Evolutionary conservation across 1,140 invertebrate genomes (phyloP), one percentile per base, ranked within the genome.

Genomic region (Harpegnathos saltator): DNA sequence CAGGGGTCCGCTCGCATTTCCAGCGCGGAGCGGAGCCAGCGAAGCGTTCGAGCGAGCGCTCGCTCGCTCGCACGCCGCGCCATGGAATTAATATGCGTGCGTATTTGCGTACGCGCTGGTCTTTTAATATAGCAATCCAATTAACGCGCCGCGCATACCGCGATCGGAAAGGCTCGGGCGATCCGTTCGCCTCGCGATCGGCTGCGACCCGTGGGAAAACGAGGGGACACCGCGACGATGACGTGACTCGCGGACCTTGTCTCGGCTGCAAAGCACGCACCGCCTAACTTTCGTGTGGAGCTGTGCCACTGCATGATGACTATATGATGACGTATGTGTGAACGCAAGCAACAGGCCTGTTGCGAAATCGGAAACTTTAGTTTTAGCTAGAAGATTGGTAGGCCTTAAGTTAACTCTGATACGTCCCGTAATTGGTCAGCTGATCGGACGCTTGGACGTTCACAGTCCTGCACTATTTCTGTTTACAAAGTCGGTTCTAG

Each of bases 1-100:
- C 87, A 89, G 86, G 87, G 87, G 87, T 85, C 75, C 86, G 86
- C 72, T 89, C 86, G 83, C 86, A 66, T 89, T 89, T 89, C 87
- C 65, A 71, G 58, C 26, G 9, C 72, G 54, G 78, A 77, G 85
- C 56, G 50, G 24, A 84, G 75, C 44, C 68, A 73, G 12, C 68
- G 44, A 33, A 85, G 54, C 80, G 77, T 52, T 82, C 56, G 61
- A 78, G 38, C 50, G 78, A n/a, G 62, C 65, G 54, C 19, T 61
- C 56, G 56, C 15, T 24, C 38, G 44, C 17, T 29, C 33, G 24
- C 44, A 14, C 29, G 38, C 56, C 38, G 7, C 73, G 50, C 61
- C 14, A 15, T 33, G 33, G 33, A 72, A 86, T 87, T 77, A 87
- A 86, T 74, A 83, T 86, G 58, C 82, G 56, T 52, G 50, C 59